A percentile compares a stretch with the other conserved stretches of the same genome.
Conservation (phyloP, 2,888 invertebrate species). For the Graphium colonna region DNA sequence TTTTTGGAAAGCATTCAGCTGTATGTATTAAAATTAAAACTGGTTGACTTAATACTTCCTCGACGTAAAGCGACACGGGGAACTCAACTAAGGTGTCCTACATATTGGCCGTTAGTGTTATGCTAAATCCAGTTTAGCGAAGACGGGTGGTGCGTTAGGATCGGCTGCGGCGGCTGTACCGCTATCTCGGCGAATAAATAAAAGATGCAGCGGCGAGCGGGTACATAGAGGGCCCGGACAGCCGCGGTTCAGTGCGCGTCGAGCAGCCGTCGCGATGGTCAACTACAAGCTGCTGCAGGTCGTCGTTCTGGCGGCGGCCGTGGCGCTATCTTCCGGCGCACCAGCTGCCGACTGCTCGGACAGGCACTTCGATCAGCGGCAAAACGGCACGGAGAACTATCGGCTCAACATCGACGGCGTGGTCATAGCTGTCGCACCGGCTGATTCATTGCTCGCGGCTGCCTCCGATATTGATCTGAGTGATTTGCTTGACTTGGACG, state of each 20-base stretch:
- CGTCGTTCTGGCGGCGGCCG: constrained; percentile 42
- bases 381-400: constrained; percentile 88
- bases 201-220: constrained; percentile 71
- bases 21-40: not conserved
- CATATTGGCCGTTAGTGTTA: constrained; percentile 51
- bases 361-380: constrained; percentile 83
- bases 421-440: constrained; percentile 83
- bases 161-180: constrained; percentile 59
- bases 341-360: constrained; percentile 43
- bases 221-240: constrained; percentile 62
- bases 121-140: constrained; percentile 66
- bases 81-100: constrained; percentile 34
- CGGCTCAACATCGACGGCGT: constrained; percentile 85
- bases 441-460: constrained; percentile 79
- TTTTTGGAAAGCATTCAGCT: constrained; percentile 3
- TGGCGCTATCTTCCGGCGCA: constrained; percentile 40
- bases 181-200: constrained; percentile 77
- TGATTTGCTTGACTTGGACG: constrained; percentile 57
- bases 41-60: constrained; percentile 18
- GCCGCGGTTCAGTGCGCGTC: constrained; percentile 55
- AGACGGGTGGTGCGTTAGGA: constrained; percentile 50
- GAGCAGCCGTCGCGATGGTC: constrained; percentile 66
- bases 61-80: constrained; percentile 6
- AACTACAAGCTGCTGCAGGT: constrained; percentile 72
- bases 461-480: constrained; percentile 68